Evolutionary conservation across 2,113 vertebrate species (phyloP).

Genomic region (Myxocyprinus asiaticus): DNA sequence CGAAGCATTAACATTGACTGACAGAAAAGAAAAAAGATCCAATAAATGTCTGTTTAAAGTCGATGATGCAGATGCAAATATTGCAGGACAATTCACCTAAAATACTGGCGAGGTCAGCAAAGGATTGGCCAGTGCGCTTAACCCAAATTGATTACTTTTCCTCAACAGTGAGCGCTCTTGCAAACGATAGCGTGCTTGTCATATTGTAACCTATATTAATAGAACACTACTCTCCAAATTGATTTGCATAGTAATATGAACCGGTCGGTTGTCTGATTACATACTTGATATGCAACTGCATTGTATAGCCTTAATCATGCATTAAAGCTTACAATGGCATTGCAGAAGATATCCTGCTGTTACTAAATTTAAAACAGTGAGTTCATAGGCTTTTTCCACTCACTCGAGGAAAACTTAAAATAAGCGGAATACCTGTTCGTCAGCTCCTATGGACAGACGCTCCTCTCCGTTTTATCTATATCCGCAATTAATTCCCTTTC

Average conservation of each 20-base stretch:
- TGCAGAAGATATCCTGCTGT: no score
- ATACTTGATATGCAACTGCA: no score
- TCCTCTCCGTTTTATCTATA: constrained; percentile 6
- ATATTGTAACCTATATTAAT: neutral
- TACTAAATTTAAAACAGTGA: no score
- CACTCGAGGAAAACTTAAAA: neutral
- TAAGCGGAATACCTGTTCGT: constrained; percentile 37
- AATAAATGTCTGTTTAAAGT: neutral
- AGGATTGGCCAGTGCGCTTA: neutral
- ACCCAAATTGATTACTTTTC: neutral
- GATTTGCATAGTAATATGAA: neutral
- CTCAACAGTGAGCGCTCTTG: neutral
- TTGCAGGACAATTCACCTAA: neutral
- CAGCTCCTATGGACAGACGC: constrained; percentile 20
- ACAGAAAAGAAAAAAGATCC: neutral
- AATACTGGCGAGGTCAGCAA: neutral
- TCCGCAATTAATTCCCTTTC: constrained; percentile 9
- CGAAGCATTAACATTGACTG: neutral
- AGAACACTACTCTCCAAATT: neutral
- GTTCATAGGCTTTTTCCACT: no score
- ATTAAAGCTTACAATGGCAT: no score
- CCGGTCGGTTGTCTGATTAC: neutral
- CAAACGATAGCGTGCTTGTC: neutral
- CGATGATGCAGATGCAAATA: no score
- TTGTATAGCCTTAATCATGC: no score